A percentile compares a stretch with the other conserved stretches of the same genome.
Evolutionary conservation across 1,140 invertebrate genomes (phyloP).

Genomic region (Littorina saxatilis): DNA sequence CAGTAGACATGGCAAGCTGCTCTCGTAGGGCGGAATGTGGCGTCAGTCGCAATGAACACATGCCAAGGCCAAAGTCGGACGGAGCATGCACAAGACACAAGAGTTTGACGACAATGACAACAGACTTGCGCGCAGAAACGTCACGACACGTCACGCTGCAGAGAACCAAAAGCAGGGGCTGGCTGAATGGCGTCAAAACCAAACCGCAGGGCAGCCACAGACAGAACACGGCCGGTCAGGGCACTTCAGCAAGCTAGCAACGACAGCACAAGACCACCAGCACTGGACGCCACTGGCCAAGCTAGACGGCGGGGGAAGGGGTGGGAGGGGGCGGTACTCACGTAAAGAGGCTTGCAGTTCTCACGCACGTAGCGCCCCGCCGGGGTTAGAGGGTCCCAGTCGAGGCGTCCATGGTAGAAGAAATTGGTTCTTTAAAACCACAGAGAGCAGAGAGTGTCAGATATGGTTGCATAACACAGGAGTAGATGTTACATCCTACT

Average conservation of each 20-base stretch:
- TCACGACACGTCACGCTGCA: background rate
- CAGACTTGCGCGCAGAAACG: background rate
- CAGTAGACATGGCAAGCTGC: background rate
- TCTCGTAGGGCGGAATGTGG: background rate
- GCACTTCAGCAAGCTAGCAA: constrained; percentile 20
- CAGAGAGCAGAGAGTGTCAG: constrained; percentile 17
- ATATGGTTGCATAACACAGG: too few relatives aligned
- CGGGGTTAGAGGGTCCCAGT: constrained; percentile 74
- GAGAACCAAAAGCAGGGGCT: background rate
- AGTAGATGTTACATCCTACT: too few relatives aligned
- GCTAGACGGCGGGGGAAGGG: background rate
- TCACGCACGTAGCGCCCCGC: constrained; percentile 78
- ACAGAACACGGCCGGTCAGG: constrained; percentile 2
- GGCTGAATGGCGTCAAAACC: too few relatives aligned
- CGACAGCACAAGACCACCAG: background rate
- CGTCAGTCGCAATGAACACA: constrained; percentile 10
- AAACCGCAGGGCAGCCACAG: background rate
- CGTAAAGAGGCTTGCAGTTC: constrained; percentile 97
- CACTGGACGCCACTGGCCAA: background rate
- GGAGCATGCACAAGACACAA: constrained; percentile 30
- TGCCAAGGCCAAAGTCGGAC: constrained; percentile 39
- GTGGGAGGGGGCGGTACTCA: constrained; percentile 78
- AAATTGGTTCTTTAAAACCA: constrained; percentile 87
- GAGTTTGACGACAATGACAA: background rate
- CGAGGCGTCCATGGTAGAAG: constrained; percentile 75